Evolutionary conservation across 2,113 vertebrate genomes (phyloP).

Genomic region (Zeus faber): DNA sequence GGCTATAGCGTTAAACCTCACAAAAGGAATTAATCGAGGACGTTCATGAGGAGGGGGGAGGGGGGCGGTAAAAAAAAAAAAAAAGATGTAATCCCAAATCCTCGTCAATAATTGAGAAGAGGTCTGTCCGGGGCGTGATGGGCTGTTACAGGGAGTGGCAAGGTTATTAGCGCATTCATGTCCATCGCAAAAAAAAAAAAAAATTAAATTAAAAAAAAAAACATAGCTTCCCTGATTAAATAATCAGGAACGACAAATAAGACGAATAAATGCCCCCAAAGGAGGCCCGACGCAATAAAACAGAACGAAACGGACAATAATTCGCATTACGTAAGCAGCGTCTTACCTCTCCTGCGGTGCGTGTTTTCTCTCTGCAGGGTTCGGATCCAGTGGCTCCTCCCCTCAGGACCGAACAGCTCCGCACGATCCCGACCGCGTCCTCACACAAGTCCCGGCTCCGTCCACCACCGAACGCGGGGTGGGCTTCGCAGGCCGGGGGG

Average conservation of each 20-base stretch:
- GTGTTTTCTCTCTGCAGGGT: slow-evolving; percentile 51
- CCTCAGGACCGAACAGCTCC: slow-evolving; percentile 58
- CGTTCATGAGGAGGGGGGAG: too few species aligned
- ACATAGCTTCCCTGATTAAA: too few species aligned
- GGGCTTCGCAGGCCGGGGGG: slow-evolving; percentile 12
- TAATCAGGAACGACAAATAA: too few species aligned
- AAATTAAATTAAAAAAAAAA: too few species aligned
- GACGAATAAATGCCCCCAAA: background rate
- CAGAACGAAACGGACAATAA: slow-evolving; percentile 33
- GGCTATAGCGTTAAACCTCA: too few species aligned
- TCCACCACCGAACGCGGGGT: background rate
- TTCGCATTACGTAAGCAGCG: slow-evolving; percentile 57
- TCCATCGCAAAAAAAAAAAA: slow-evolving; percentile 28
- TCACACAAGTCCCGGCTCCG: too few species aligned
- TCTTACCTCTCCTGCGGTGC: slow-evolving; percentile 68
- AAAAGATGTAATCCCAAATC: background rate
- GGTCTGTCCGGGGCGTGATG: slow-evolving; percentile 54
- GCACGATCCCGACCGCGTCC: too few species aligned
- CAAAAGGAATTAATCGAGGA: too few species aligned
- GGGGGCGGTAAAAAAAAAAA: too few species aligned
- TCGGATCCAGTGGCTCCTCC: slow-evolving; percentile 72
- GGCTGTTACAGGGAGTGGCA: slow-evolving; percentile 79
- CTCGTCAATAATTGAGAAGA: slow-evolving; percentile 35
- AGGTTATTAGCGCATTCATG: slow-evolving; percentile 53
- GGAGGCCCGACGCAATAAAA: slow-evolving; percentile 15